phyloP scores from a whole-genome alignment of 2,797 vertebrate species.

The Cryptoblepharus egeriae region DNA sequence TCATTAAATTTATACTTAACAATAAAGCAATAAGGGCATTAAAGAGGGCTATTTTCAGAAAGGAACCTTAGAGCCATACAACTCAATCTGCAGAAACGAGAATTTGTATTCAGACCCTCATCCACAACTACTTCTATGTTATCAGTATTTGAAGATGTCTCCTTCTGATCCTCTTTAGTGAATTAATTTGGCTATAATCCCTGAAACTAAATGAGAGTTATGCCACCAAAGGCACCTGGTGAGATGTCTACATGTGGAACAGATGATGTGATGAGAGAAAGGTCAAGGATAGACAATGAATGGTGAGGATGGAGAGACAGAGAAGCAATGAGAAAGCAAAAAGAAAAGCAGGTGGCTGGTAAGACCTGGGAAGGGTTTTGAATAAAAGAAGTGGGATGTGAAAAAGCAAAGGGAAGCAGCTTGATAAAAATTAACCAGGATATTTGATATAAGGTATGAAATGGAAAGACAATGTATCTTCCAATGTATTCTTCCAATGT shows the following conservation, averaged over 20 bases:
- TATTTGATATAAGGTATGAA: neutral
- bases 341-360: neutral
- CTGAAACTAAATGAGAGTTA: neutral
- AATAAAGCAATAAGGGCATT: slow-evolving; percentile 1
- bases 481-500: no score
- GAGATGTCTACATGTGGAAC: neutral
- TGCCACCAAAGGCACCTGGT: neutral
- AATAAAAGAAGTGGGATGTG: neutral
- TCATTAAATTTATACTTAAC: slow-evolving; percentile 4
- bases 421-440: neutral
- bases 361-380: neutral
- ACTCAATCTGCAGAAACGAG: neutral
- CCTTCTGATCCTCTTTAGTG: neutral
- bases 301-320: neutral
- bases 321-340: neutral
- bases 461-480: neutral
- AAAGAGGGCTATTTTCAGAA: neutral
- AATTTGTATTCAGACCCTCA: neutral
- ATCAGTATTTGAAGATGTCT: neutral
- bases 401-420: neutral
- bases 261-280: neutral
- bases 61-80: neutral
- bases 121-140: neutral
- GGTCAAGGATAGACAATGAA: neutral
- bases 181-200: slow-evolving; percentile 19